Evolutionary conservation across 2,888 invertebrate genomes (phyloP).

Genomic region (Campoletis raptor): DNA sequence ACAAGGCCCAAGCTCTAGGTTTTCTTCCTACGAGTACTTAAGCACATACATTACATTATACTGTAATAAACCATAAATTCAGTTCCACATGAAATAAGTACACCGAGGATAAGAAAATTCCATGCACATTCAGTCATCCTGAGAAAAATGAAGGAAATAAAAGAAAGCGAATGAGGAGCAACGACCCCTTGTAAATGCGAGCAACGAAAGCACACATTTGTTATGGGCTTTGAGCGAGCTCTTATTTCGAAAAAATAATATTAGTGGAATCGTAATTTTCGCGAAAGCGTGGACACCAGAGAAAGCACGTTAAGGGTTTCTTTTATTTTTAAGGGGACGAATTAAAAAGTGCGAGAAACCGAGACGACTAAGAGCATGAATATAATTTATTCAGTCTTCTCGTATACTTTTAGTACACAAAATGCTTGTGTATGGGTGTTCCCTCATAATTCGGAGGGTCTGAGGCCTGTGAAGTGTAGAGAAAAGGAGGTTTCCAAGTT

Average conservation of each 20-base stretch:
- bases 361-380: conserved; percentile 5
- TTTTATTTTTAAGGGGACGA: conserved; percentile 20
- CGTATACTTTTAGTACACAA: conserved; percentile 17
- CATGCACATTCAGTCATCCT: conserved; percentile 63
- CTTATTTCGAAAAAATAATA: conserved; percentile 29
- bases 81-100: conserved; percentile 55
- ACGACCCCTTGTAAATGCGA: conserved; percentile 7
- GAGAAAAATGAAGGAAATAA: conserved; percentile 45
- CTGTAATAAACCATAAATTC: conserved; percentile 80
- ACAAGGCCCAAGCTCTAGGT: neutral
- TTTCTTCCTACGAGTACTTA: conserved; percentile 50
- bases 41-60: conserved; percentile 50
- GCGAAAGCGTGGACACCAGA: conserved; percentile 14
- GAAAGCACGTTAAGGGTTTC: conserved; percentile 2
- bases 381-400: conserved; percentile 38
- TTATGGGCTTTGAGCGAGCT: conserved; percentile 51
- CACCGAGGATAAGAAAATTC: conserved; percentile 63
- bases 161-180: conserved; percentile 11
- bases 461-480: conserved; percentile 39
- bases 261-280: conserved; percentile 56
- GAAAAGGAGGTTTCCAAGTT: conserved; percentile 41
- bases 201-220: conserved; percentile 37
- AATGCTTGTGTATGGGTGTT: neutral
- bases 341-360: conserved; percentile 44
- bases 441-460: conserved; percentile 51